Evolutionary conservation across 1,140 invertebrate species (phyloP), one percentile per base, ranked within the genome.

Genomic region (Sinella curviseta): DNA sequence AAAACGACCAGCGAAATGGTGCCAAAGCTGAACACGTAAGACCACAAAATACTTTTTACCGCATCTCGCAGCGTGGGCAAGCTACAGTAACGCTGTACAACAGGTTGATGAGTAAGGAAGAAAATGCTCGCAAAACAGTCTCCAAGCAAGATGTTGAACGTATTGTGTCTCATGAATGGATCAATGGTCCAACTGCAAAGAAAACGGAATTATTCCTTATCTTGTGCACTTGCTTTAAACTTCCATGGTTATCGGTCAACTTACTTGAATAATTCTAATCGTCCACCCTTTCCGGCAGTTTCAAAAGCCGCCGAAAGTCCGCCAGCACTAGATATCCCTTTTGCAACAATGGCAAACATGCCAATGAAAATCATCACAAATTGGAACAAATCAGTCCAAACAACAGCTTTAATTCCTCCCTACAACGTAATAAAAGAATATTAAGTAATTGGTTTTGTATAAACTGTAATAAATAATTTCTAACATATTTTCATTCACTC

Each of bases 21-120:
- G 76, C 31, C 54, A 74, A 54, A 83, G 26, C 74, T 30, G 33
- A 60, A 74, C 1, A 77, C n/a, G 17, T 48, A 67, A 57, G 31
- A 57, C 77, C 39, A 75, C 8, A 48, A 55, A 3, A 24, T n/a
- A 24, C 28, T 93, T 92, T 90, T 90, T 78, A 89, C 89, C 70
- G 93, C 92, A 87, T 92, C 90, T 78, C 88, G 90, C 36, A 91
- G 90, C 34, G 92, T 93, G 79, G 91, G 91, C 90, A 95, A 93
- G 82, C 93, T 94, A 85, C 93, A 94, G 84, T 95, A 95, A 77
- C 94, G 88, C n/a, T n/a, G n/a, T n/a, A n/a, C n/a, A n/a, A n/a
- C n/a, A n/a, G n/a, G n/a, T n/a, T n/a, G n/a, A n/a, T 95, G 93
- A 84, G 93, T 94, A 28, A 67, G 28, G 16, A 48, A 54, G 1